These are phyloP conservation scores for Actinia tenebrosa DNA, from an alignment of 64 coral and sea anemone species.

Conservation along the genomic window DNA sequence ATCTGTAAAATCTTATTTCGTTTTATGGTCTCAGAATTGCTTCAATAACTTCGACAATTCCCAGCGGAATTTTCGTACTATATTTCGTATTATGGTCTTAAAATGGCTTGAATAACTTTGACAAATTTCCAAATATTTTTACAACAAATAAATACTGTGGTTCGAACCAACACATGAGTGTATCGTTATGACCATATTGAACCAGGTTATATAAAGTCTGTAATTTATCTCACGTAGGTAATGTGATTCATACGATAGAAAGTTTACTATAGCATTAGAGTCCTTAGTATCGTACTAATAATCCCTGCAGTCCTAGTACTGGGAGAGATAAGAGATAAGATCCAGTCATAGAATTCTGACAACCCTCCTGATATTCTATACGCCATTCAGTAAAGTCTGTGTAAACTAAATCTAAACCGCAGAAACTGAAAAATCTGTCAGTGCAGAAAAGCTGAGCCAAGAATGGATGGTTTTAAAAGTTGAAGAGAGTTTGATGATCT, in stretches of 20 bases:
- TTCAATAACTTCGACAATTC: not conserved
- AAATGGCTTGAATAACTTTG: slow-evolving; percentile 4
- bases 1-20: too few species aligned
- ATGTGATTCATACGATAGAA: not conserved
- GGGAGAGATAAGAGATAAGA: not conserved
- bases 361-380: not conserved
- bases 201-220: not conserved
- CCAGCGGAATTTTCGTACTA: too few species aligned
- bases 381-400: not conserved
- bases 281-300: not conserved
- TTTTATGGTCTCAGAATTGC: not conserved
- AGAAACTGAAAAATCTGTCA: not conserved
- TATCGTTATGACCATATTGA: not conserved
- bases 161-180: not conserved
- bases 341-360: not conserved
- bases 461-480: not conserved
- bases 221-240: not conserved
- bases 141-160: not conserved
- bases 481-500: not conserved
- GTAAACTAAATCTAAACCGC: not conserved
- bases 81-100: not conserved
- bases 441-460: not conserved
- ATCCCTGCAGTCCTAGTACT: not conserved
- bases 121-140: not conserved
- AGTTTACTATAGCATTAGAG: not conserved